Conservation (phyloP, 1,140 invertebrate genomes). For the Drosophila lini region DNA sequence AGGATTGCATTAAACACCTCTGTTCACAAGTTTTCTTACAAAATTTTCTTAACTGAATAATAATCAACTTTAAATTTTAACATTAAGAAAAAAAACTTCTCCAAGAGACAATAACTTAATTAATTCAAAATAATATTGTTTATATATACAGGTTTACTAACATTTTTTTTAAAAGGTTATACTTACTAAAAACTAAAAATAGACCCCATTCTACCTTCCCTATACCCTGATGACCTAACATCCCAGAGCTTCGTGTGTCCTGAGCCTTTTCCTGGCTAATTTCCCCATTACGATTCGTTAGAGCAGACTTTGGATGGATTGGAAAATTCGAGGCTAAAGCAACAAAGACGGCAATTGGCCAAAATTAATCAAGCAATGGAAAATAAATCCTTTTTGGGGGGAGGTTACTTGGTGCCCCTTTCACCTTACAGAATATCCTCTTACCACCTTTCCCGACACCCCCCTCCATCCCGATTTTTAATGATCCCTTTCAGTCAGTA, state of each 20-base stretch:
- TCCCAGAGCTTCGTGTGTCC: conserved; percentile 11
- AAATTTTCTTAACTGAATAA: too few species aligned
- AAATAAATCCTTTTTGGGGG: conserved; percentile 35
- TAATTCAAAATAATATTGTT: too few species aligned
- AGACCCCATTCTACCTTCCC: not conserved
- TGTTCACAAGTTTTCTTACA: too few species aligned
- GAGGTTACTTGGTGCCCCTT: not conserved
- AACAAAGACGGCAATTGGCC: conserved; percentile 58
- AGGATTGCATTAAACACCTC: too few species aligned
- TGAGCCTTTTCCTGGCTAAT: conserved; percentile 51
- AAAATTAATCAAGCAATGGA: conserved; percentile 66
- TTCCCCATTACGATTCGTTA: conserved; percentile 74
- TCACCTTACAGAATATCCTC: not conserved
- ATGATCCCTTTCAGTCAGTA: conserved; percentile 1
- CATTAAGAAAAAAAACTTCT: too few species aligned
- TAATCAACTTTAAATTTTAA: too few species aligned
- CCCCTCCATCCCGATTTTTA: not conserved
- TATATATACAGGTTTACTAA: too few species aligned
- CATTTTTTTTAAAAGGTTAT: too few species aligned
- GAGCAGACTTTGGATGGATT: conserved; percentile 40
- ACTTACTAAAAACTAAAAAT: not conserved
- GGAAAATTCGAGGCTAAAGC: conserved; percentile 4
- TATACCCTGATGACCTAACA: not conserved
- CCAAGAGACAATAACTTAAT: too few species aligned
- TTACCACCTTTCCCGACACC: not conserved